Base-by-base conservation (phyloP, 2,888 invertebrate genomes). In the Drosophila borealis region DNA sequence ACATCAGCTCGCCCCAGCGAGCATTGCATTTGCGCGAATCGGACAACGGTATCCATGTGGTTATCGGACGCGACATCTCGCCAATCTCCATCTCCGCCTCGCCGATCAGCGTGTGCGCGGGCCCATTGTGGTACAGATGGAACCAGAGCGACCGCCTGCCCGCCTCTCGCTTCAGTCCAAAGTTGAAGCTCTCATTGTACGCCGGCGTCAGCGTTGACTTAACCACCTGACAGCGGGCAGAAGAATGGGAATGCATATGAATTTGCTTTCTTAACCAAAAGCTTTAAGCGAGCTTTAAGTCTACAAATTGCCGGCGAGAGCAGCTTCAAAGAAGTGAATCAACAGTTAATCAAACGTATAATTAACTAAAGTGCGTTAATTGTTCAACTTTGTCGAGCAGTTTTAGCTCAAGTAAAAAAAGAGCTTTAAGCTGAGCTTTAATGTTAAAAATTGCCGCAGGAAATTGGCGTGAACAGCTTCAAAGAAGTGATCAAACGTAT, bases 1-100 rank as follows among this genome's bases (percentile, higher is more conserved):
- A 96, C 95, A 96, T 95, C 19, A 97, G 93, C 90, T 97, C 96
- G 8, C 97, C 97, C 88, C 95, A 94, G 88, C 95, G 95, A 5
- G 95, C 94, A 21, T 94, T 94, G 94, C 90, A 91, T 62, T 95
- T 95, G 78, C 95, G 95, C 9, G 96, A 95, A 88, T 96, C 96
- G 1, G 95, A 94, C 3, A 97, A 93, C 1, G 96, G 95, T 64
- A 96, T 94, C 96, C 96, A 96, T n/a, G 96, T 95, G 54, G 96
- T 96, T 49, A 95, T 94, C 1, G 96, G 95, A 39, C 95, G 94
- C 49, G 95, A 94, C 66, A 95, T 93, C 89, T 92, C 92, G 11
- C 94, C 93, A 37, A 96, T 92, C 78, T 95, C 94, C 73, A 96
- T 93, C 88, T 96, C 95, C 8, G 95, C 95, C 90, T 96, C 96